Base-by-base conservation (phyloP, 2,113 vertebrate genomes). In the Regulus satrapa region DNA sequence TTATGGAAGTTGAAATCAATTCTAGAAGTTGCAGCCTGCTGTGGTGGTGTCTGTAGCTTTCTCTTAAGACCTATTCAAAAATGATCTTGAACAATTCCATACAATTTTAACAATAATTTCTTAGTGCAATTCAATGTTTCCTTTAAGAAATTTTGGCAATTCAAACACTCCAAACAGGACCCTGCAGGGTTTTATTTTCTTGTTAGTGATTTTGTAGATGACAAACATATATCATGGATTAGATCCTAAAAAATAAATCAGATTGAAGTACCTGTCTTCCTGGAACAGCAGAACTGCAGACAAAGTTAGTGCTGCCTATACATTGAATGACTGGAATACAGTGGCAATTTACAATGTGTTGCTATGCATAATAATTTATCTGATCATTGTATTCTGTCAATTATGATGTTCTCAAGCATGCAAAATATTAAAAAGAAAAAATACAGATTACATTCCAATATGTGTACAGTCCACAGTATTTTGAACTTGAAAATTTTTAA, bases 311-410 rank as follows among this genome's bases (percentile, higher is more conserved):
- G 31, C 5, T 82, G 13, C 4, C 15, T 61, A 10, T 34, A 15
- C 6, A 9, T 9, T 12, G 14, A 71, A 79, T 10, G 51, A 31
- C 32, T 58, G 46, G 24, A 66, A 36, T 46, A 36, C 5, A 52
- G 1, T 58, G 21, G 1, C 4, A 45, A 28, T 15, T 14, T 21
- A 32, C 4, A 34, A 26, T 1, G 2, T 38, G 12, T 16, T 68
- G 21, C 48, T n/a, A 63, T 82, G 56, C 3, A 24, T 10, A 18
- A 24, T 36, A 1, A 10, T 9, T 34, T 55, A 72, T 85, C 52
- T 1, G 0, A 23, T 51, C 5, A n/a, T n/a, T 25, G 2, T 67
- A 25, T n/a, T 68, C 46, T 68, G n/a, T 83, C 16, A 25, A 18
- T 10, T 56, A 8, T 20, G 4, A 17, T 48, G 20, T 31, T 63